Conservation (phyloP, 2,113 vertebrate genomes). For the Caretta caretta region DNA sequence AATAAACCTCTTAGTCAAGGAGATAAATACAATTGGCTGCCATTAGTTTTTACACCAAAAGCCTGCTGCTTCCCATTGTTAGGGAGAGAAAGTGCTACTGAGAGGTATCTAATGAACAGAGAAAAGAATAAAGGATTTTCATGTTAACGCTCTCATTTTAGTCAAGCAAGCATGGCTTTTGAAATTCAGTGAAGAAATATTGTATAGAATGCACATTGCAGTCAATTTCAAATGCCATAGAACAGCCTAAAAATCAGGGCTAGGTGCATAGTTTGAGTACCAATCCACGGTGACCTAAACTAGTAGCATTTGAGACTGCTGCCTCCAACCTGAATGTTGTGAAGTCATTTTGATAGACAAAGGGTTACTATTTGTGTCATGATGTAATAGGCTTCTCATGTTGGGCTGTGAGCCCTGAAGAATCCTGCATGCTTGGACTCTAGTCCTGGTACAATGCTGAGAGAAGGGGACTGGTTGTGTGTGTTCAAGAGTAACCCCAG, state of each 20-base stretch:
- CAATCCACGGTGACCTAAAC: neutral
- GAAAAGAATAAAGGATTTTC: neutral
- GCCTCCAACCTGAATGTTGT: neutral
- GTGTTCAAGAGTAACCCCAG: neutral
- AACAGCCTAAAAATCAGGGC: neutral
- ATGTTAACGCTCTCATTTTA: accelerated
- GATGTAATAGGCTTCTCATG: neutral
- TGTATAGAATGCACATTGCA: neutral
- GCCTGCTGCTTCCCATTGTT: conserved; percentile 32
- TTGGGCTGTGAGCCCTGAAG: neutral
- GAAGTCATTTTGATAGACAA: neutral
- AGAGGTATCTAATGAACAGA: neutral
- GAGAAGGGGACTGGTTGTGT: neutral
- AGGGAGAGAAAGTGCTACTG: neutral
- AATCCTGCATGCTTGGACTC: neutral
- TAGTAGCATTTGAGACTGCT: neutral
- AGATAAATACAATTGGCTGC: conserved; percentile 69
- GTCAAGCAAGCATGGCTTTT: neutral
- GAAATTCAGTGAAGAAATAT: neutral
- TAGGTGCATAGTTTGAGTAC: neutral
- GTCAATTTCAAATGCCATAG: neutral
- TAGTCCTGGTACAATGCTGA: neutral
- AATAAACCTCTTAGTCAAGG: conserved; percentile 78
- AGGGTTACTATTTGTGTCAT: neutral
- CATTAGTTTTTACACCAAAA: conserved; percentile 69